These are phyloP conservation scores for Microplitis mediator DNA, from an alignment of 1,140 invertebrate genomes.

Conservation along the genomic window DNA sequence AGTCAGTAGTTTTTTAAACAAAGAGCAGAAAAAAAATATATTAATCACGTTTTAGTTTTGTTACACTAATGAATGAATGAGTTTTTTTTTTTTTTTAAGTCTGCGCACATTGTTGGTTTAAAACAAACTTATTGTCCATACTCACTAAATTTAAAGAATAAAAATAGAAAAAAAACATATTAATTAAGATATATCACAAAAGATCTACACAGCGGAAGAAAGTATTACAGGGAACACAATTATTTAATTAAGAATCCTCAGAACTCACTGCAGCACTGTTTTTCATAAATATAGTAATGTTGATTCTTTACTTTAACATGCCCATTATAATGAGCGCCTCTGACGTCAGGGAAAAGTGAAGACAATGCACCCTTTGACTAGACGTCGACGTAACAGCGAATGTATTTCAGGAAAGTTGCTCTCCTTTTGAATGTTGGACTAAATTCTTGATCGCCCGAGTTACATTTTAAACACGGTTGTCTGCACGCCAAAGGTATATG, in stretches of 20 bases:
- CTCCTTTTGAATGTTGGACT: not conserved
- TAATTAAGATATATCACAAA: slow-evolving; percentile 16
- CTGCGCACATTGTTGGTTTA: not conserved
- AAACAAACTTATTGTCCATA: not conserved
- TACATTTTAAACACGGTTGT: not conserved
- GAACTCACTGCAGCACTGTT: slow-evolving; percentile 5
- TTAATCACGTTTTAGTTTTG: not conserved
- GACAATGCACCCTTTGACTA: slow-evolving; percentile 30
- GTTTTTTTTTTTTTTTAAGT: not conserved
- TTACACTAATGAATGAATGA: not conserved
- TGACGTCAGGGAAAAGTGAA: slow-evolving; percentile 20
- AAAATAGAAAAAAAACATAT: not conserved
- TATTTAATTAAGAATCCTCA: slow-evolving; percentile 16
- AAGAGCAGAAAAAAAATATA: not conserved
- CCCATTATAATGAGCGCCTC: not conserved
- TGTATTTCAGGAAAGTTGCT: slow-evolving; percentile 10
- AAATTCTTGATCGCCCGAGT: not conserved
- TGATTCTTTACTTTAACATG: slow-evolving; percentile 12
- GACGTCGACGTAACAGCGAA: slow-evolving; percentile 22
- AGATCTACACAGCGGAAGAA: slow-evolving; percentile 15
- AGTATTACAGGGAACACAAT: slow-evolving; percentile 11
- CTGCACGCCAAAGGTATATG: not conserved
- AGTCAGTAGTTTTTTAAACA: not conserved
- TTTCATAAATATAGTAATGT: not conserved
- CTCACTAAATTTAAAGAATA: not conserved